Conservation (phyloP, 2,113 vertebrate species). For the Progne subis region DNA sequence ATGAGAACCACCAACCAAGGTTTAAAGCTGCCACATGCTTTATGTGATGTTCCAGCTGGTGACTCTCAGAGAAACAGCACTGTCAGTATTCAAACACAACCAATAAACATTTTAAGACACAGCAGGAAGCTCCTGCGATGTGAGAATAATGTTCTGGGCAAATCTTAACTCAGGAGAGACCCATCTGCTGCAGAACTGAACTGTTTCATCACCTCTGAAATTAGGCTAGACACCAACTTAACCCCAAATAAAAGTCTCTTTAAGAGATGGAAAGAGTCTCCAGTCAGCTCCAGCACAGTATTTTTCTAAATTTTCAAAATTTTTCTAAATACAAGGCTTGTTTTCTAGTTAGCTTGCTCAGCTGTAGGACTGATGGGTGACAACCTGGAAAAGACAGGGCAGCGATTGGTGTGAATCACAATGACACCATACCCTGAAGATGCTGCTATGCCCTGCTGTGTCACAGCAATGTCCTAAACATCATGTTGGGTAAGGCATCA, state of each 20-base stretch:
- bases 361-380: accelerated
- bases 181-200: neutral
- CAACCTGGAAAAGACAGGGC: neutral
- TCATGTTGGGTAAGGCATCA: neutral
- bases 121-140: neutral
- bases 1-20: neutral
- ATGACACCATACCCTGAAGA: neutral
- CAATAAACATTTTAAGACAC: neutral
- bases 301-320: no score
- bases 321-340: neutral
- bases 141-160: accelerated
- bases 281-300: neutral
- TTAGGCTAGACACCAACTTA: neutral
- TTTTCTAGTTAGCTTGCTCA: neutral
- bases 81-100: neutral
- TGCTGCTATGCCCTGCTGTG: neutral
- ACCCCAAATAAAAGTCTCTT: neutral
- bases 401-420: neutral
- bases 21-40: neutral
- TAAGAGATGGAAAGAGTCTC: neutral
- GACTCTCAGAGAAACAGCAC: neutral
- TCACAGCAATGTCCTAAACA: neutral
- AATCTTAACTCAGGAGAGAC: neutral
- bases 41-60: neutral
- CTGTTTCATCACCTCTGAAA: neutral